Evolutionary conservation across 2,113 vertebrate genomes (phyloP).

Genomic region (Lichenostomus cassidix): DNA sequence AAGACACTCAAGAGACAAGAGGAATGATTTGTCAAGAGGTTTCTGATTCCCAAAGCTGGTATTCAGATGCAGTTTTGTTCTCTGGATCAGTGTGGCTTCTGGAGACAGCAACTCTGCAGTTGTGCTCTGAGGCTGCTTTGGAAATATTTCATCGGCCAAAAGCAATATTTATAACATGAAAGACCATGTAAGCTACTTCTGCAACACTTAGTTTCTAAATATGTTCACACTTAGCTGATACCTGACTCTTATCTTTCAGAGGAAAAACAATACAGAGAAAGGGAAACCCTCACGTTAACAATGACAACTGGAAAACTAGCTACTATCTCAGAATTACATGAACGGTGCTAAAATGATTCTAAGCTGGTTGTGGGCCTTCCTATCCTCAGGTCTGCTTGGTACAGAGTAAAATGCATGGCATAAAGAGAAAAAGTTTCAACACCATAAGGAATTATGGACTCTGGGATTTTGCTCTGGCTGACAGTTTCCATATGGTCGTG

Average conservation of each 20-base stretch:
- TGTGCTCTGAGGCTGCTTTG: not conserved
- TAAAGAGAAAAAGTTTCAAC: not conserved
- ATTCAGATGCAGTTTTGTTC: not conserved
- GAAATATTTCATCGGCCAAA: not conserved
- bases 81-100: not conserved
- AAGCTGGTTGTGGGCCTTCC: not conserved
- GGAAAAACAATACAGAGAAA: not conserved
- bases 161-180: not conserved
- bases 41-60: constrained; percentile 2
- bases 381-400: not conserved
- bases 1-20: constrained; percentile 27
- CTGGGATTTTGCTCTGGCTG: not conserved
- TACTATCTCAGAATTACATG: rapidly evolving
- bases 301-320: not conserved
- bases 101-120: not conserved
- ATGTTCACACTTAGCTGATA: not conserved
- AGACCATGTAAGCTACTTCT: not conserved
- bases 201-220: not conserved
- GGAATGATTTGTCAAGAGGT: constrained; percentile 40
- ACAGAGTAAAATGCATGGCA: not conserved
- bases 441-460: not conserved
- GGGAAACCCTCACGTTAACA: not conserved
- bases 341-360: not conserved
- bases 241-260: not conserved
- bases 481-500: not conserved